Conservation (phyloP, 2,888 invertebrate species). For the Agrotis puta region DNA sequence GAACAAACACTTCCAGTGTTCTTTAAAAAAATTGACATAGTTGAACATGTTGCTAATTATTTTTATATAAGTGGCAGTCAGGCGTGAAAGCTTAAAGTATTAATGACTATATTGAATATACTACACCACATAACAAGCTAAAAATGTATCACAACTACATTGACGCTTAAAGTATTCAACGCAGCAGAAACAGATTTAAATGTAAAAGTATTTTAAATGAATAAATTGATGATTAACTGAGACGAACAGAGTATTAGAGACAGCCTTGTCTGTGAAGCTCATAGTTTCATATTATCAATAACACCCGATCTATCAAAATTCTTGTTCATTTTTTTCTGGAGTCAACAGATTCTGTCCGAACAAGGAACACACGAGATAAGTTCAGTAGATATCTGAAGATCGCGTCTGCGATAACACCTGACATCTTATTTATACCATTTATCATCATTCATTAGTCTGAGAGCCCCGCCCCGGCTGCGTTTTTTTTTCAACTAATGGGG, state of each 20-base stretch:
- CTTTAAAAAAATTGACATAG: too few relatives aligned
- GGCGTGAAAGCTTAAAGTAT: too few relatives aligned
- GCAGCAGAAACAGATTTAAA: too few relatives aligned
- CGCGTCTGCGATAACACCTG: slow-evolving; percentile 66
- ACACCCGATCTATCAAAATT: slow-evolving; percentile 18
- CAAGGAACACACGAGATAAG: slow-evolving; percentile 55
- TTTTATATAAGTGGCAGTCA: too few relatives aligned
- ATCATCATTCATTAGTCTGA: slow-evolving; percentile 71
- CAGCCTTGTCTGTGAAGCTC: neutral
- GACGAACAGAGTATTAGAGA: too few relatives aligned
- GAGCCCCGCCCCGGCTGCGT: slow-evolving; percentile 55
- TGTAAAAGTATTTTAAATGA: too few relatives aligned
- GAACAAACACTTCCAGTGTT: too few relatives aligned
- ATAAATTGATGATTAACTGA: neutral
- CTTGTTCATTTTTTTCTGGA: neutral
- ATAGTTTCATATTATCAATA: slow-evolving; percentile 3
- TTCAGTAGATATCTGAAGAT: slow-evolving; percentile 66
- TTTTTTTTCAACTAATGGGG: slow-evolving; percentile 64
- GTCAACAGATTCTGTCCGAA: slow-evolving; percentile 37
- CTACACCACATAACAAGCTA: neutral
- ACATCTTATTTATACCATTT: slow-evolving; percentile 72
- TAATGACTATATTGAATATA: too few relatives aligned
- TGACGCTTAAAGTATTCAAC: too few relatives aligned
- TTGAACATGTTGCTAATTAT: too few relatives aligned
- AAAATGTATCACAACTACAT: neutral